Conservation (phyloP, 2,113 vertebrate species). For the Cynopterus brachyotis region DNA sequence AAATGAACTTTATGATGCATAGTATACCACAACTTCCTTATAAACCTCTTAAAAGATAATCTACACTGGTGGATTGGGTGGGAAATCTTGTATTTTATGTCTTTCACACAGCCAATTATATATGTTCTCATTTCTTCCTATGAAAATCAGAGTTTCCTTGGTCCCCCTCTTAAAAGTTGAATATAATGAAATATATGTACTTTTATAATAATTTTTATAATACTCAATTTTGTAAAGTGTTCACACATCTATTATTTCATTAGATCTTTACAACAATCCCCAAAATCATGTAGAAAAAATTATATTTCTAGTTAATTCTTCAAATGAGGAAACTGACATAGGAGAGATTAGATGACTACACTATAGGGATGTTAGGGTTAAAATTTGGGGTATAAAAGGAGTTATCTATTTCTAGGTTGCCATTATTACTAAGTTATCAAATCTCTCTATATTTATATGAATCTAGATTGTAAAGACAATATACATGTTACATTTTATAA, state of each 20-base stretch:
- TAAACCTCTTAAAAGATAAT: background rate
- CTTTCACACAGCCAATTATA: background rate
- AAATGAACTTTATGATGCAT: background rate
- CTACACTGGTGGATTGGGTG: background rate
- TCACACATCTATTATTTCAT: background rate
- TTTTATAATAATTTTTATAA: background rate
- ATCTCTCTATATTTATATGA: background rate
- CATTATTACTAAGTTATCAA: background rate
- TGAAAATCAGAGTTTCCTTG: background rate
- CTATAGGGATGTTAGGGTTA: background rate
- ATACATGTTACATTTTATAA: background rate
- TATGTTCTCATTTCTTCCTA: background rate
- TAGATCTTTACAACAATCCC: background rate
- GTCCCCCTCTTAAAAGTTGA: background rate
- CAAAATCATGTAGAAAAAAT: background rate
- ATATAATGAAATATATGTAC: background rate
- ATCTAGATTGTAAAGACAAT: background rate
- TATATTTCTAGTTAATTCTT: background rate
- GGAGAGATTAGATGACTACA: background rate
- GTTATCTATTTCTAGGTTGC: background rate
- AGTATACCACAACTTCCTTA: background rate
- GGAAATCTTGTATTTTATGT: background rate
- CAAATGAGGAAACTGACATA: background rate
- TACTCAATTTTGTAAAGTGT: background rate
- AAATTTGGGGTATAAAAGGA: background rate